A percentile compares a stretch with the other conserved stretches of the same genome.
phyloP scores from a whole-genome alignment of 2,888 invertebrate species.

The Eristalinus aeneus region DNA sequence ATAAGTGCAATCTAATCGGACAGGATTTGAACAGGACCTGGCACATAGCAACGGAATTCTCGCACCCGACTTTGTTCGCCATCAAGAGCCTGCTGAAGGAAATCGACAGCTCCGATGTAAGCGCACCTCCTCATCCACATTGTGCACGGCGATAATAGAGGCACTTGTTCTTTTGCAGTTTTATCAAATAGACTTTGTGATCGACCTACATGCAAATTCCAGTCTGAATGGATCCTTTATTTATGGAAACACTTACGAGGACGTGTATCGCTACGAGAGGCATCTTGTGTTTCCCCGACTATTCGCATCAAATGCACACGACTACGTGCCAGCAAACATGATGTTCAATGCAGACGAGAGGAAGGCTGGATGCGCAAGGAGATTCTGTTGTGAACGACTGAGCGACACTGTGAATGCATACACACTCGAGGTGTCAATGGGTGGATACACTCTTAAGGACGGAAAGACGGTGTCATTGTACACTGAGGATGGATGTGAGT shows the following conservation, averaged over 20 bases:
- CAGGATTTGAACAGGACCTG: conserved; percentile 96
- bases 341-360: conserved; percentile 95
- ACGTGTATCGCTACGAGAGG: conserved; percentile 93
- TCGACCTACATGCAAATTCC: conserved; percentile 97
- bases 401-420: conserved; percentile 93
- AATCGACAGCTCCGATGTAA: conserved; percentile 90
- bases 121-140: conserved; percentile 60
- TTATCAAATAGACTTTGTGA: conserved; percentile 93
- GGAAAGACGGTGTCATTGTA: conserved; percentile 89
- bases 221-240: conserved; percentile 96
- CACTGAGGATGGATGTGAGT: conserved; percentile 98
- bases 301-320: conserved; percentile 92
- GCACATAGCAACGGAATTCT: conserved; percentile 93
- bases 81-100: conserved; percentile 89
- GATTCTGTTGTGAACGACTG: conserved; percentile 88
- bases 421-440: conserved; percentile 94
- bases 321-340: conserved; percentile 92
- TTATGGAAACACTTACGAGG: conserved; percentile 96
- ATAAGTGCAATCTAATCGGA: conserved; percentile 94
- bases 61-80: conserved; percentile 94
- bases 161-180: conserved; percentile 73
- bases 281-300: conserved; percentile 97
- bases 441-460: conserved; percentile 89
- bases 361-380: conserved; percentile 92
- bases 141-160: background rate